Evolutionary conservation across 2,888 invertebrate species (phyloP).

Genomic region (Nesidiocoris tenuis): DNA sequence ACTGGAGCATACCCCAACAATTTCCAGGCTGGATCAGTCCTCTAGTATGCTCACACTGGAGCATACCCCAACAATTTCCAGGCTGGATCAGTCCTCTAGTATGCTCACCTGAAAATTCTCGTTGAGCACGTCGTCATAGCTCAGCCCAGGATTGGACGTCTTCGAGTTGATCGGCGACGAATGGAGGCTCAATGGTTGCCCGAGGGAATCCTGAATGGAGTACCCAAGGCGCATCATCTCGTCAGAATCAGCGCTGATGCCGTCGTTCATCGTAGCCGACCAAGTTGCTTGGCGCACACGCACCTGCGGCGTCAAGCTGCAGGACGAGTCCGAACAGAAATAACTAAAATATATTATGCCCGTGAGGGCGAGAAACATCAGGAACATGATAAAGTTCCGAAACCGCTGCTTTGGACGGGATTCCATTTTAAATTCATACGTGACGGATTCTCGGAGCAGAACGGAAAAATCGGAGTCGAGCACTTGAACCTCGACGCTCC

Average conservation of each 20-base stretch:
- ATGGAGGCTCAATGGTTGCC: constrained; percentile 57
- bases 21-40: no score
- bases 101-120: constrained; percentile 77
- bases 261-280: constrained; percentile 51
- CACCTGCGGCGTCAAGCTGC: constrained; percentile 53
- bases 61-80: no score
- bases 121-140: constrained; percentile 82
- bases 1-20: no score
- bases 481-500: constrained; percentile 80
- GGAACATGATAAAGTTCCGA: constrained; percentile 76
- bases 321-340: constrained; percentile 83
- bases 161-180: constrained; percentile 51
- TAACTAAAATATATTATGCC: constrained; percentile 88
- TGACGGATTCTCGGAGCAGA: constrained; percentile 69
- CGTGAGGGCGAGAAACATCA: constrained; percentile 76
- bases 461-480: constrained; percentile 76
- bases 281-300: constrained; percentile 48
- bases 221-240: constrained; percentile 47
- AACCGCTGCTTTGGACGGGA: constrained; percentile 67
- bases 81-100: no score
- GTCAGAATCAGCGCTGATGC: not conserved
- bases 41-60: no score
- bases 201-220: constrained; percentile 57
- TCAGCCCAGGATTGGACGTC: constrained; percentile 61
- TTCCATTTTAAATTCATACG: constrained; percentile 83